Conservation (phyloP, 2,797 vertebrate genomes). For the Fundulus diaphanus region DNA sequence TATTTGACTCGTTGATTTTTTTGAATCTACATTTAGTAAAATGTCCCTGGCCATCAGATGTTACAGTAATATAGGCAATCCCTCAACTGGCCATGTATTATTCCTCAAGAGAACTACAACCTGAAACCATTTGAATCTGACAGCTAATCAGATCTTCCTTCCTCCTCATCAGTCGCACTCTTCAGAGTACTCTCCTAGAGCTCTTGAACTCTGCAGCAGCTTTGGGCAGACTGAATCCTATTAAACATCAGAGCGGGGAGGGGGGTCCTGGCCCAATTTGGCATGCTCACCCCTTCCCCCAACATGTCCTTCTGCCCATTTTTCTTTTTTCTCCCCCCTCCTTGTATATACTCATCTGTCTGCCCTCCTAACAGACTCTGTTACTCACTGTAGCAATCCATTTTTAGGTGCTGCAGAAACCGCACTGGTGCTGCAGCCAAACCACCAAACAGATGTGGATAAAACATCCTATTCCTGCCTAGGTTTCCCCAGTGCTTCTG, state of each 20-base stretch:
- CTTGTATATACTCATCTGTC: constrained; percentile 55
- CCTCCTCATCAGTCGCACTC: constrained; percentile 52
- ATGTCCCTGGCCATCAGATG: neutral
- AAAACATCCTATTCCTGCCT: constrained; percentile 76
- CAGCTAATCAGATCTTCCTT: constrained; percentile 57
- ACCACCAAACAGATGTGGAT: constrained; percentile 75
- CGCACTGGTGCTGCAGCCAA: constrained; percentile 66
- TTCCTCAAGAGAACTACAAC: neutral
- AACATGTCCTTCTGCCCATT: constrained; percentile 48
- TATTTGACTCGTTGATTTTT: neutral
- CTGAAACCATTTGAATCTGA: constrained; percentile 43
- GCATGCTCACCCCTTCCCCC: constrained; percentile 63
- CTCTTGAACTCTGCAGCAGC: constrained; percentile 63
- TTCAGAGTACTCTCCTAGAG: constrained; percentile 40
- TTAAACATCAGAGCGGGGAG: constrained; percentile 50
- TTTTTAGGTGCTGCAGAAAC: constrained; percentile 73
- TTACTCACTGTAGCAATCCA: constrained; percentile 60
- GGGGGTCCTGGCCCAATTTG: constrained; percentile 65
- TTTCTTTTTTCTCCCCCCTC: neutral
- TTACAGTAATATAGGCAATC: neutral
- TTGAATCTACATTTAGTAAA: neutral
- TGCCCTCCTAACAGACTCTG: constrained; percentile 50
- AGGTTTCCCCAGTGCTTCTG: constrained; percentile 76
- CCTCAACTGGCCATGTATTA: neutral
- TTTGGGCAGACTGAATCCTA: constrained; percentile 74